Conservation (phyloP, 2,113 vertebrate genomes). For the Rousettus leschenaultii region DNA sequence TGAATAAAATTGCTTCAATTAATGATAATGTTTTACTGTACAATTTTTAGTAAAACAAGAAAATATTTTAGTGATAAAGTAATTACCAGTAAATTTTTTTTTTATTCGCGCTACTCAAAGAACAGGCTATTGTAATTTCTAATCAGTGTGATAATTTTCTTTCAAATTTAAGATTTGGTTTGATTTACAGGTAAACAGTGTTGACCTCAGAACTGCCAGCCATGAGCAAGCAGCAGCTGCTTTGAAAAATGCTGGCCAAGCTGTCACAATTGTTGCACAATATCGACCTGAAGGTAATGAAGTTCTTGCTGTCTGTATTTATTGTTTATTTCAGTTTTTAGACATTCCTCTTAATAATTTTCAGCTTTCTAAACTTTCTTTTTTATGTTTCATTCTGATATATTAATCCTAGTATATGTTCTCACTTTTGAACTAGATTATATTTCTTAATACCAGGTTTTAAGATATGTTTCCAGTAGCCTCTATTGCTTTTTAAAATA, state of each 20-base stretch:
- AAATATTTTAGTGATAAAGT: background rate
- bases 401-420: background rate
- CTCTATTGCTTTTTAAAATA: conserved; percentile 30
- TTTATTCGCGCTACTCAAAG: background rate
- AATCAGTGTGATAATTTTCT: conserved; percentile 25
- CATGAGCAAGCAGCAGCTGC: conserved; percentile 96
- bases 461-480: background rate
- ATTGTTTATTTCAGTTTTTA: conserved; percentile 11
- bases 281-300: conserved; percentile 96
- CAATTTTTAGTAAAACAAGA: background rate
- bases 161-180: conserved; percentile 33
- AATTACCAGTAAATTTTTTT: background rate
- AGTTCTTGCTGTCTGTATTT: conserved; percentile 5
- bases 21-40: background rate
- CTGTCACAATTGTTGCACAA: conserved; percentile 95
- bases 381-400: conserved; percentile 16
- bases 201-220: conserved; percentile 93
- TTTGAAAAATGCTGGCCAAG: conserved; percentile 97
- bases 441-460: conserved; percentile 24
- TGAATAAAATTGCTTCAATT: conserved; percentile 28
- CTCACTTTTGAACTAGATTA: background rate
- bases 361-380: background rate
- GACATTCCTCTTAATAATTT: background rate
- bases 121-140: conserved; percentile 34
- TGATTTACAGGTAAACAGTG: conserved; percentile 92